Percentiles rank a stretch among this genome's conserved stretches.
Evolutionary conservation across 2,888 invertebrate genomes (phyloP).

Genomic region (Mycalesis mineus): DNA sequence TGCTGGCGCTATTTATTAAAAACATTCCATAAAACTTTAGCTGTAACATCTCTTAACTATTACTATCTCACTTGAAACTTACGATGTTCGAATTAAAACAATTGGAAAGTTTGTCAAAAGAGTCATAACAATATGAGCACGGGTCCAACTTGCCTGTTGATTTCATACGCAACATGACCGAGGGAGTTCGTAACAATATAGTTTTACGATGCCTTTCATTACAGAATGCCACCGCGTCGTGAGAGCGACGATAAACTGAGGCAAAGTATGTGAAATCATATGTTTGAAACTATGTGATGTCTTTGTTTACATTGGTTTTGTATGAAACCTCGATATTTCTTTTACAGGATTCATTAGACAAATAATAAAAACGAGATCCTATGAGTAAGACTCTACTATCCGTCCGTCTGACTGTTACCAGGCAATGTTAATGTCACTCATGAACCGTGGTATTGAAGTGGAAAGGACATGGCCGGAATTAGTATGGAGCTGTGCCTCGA

Average conservation of each 20-base stretch:
- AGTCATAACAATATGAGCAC: slow-evolving; percentile 1
- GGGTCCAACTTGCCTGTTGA: slow-evolving; percentile 35
- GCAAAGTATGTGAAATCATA: not conserved
- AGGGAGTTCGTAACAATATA: slow-evolving; percentile 43
- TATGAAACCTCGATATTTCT: no score
- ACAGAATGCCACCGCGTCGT: slow-evolving; percentile 20
- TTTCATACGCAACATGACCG: slow-evolving; percentile 39
- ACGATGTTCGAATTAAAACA: not conserved
- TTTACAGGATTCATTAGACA: no score
- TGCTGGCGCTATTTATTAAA: no score
- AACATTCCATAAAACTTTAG: no score
- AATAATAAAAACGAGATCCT: no score
- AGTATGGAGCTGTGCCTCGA: no score
- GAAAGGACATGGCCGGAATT: no score
- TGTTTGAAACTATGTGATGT: not conserved
- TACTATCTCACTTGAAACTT: not conserved
- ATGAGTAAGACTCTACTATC: no score
- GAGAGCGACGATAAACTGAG: not conserved
- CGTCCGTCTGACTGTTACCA: no score
- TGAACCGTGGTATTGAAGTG: no score
- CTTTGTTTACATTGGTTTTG: not conserved
- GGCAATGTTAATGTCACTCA: no score
- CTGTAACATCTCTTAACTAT: not conserved
- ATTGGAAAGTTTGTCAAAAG: not conserved
- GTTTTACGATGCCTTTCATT: slow-evolving; percentile 44